Percentiles rank a stretch among this genome's conserved stretches.
These are phyloP conservation scores for Patella ulyssiponensis DNA, from an alignment of 2,888 invertebrate species.

Conservation along the genomic window DNA sequence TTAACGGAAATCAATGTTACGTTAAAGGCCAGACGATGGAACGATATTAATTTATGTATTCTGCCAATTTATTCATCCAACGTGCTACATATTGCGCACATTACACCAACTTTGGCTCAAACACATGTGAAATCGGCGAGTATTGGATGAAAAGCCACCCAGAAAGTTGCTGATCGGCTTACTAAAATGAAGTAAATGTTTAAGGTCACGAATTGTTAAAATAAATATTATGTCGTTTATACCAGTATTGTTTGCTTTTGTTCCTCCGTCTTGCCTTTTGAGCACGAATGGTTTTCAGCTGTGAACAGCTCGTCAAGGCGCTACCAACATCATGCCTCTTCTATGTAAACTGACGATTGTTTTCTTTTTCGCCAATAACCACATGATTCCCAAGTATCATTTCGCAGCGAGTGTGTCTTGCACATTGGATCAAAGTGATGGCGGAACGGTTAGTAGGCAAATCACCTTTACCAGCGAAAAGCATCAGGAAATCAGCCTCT, in stretches of 20 bases:
- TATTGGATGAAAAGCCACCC: conserved; percentile 31
- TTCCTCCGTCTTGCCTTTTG: conserved; percentile 28
- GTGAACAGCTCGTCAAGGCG: conserved; percentile 13
- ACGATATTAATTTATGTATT: conserved; percentile 24
- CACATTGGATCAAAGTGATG: conserved; percentile 29
- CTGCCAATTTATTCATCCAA: conserved; percentile 15
- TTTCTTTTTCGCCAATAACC: conserved; percentile 21
- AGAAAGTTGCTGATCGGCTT: conserved; percentile 28
- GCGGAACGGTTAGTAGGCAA: conserved; percentile 7
- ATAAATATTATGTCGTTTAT: conserved; percentile 47
- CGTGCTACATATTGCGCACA: conserved; percentile 9
- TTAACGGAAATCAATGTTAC: conserved; percentile 12
- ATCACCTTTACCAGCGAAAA: background rate
- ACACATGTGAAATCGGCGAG: conserved; percentile 15
- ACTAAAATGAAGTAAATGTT: conserved; percentile 37
- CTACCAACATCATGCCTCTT: conserved; percentile 10
- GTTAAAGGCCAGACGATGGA: conserved; percentile 20
- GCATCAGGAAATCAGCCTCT: conserved; percentile 18
- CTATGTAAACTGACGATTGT: conserved; percentile 27
- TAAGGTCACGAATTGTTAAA: conserved; percentile 48
- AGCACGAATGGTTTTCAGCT: conserved; percentile 28
- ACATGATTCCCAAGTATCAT: conserved; percentile 27
- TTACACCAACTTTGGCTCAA: background rate
- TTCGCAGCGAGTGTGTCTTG: conserved; percentile 19
- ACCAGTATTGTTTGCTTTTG: conserved; percentile 37